Conservation (phyloP, 2,113 vertebrate species). For the Halcyon senegalensis region DNA sequence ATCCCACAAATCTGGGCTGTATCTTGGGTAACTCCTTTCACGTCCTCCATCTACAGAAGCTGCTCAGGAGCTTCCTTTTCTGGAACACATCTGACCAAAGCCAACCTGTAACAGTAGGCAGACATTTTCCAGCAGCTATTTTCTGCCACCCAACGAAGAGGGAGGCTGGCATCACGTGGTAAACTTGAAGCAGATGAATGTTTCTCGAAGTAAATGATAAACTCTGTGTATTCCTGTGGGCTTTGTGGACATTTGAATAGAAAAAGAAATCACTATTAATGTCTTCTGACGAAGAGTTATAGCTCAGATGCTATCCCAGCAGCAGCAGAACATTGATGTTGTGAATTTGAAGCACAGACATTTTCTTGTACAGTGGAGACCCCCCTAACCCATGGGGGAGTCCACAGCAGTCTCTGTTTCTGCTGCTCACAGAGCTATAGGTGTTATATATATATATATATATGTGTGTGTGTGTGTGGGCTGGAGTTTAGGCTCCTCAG, state of each 20-base stretch:
- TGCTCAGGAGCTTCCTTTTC: background rate
- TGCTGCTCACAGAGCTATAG: background rate
- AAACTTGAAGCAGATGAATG: background rate
- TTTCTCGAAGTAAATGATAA: background rate
- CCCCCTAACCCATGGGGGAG: accelerated
- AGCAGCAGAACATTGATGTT: background rate
- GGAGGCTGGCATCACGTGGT: background rate
- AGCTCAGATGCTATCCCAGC: background rate
- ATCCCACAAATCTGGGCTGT: background rate
- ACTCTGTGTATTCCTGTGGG: background rate
- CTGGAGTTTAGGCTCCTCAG: background rate
- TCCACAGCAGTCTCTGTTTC: background rate
- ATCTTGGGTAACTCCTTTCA: background rate
- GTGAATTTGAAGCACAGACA: background rate
- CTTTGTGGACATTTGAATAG: background rate
- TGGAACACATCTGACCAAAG: background rate
- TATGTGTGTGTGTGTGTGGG: too few species aligned
- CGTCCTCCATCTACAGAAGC: background rate
- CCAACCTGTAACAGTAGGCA: background rate
- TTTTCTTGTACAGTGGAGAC: background rate
- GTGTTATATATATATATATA: background rate
- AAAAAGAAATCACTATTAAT: background rate
- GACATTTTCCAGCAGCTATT: background rate
- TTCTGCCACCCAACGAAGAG: background rate
- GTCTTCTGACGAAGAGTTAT: background rate